Percentiles rank a stretch among this genome's conserved stretches.
phyloP scores from a whole-genome alignment of 2,888 invertebrate species.

The Lypha dubia region DNA sequence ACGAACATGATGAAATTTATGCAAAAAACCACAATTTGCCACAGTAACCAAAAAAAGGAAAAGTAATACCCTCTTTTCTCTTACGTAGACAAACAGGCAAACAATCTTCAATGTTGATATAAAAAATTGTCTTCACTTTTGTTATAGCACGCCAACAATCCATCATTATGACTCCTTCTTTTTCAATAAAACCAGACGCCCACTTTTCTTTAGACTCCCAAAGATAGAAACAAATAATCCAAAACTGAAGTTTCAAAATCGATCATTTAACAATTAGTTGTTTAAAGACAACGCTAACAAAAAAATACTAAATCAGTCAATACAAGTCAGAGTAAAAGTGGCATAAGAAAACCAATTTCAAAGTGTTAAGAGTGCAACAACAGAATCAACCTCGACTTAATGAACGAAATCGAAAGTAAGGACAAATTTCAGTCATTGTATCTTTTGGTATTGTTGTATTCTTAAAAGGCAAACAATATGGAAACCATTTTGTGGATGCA shows the following conservation, averaged over 20 bases:
- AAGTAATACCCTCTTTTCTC: constrained; percentile 64
- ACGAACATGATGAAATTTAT: constrained; percentile 69
- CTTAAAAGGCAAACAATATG: too few species aligned
- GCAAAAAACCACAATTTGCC: constrained; percentile 65
- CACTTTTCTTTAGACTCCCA: constrained; percentile 49
- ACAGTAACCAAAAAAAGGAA: constrained; percentile 61
- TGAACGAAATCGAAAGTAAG: constrained; percentile 11
- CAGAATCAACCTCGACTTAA: constrained; percentile 44
- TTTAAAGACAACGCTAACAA: constrained; percentile 44
- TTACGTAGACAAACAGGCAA: constrained; percentile 28
- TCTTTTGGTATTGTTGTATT: too few species aligned
- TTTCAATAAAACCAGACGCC: constrained; percentile 70
- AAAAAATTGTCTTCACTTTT: constrained; percentile 38
- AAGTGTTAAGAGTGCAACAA: constrained; percentile 59
- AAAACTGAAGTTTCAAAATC: constrained; percentile 21
- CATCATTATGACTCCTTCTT: constrained; percentile 71
- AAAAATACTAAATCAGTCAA: constrained; percentile 44
- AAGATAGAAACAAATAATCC: constrained; percentile 8
- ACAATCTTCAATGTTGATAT: constrained; percentile 34
- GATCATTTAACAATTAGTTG: constrained; percentile 54
- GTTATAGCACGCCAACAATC: constrained; percentile 68
- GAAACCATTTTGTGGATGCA: too few species aligned
- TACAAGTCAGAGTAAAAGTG: constrained; percentile 56
- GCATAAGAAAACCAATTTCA: constrained; percentile 59
- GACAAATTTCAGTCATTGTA: not conserved